Percentiles rank a stretch among this genome's conserved stretches.
Evolutionary conservation across 2,797 vertebrate species (phyloP).

Genomic region (Selene dorsalis): DNA sequence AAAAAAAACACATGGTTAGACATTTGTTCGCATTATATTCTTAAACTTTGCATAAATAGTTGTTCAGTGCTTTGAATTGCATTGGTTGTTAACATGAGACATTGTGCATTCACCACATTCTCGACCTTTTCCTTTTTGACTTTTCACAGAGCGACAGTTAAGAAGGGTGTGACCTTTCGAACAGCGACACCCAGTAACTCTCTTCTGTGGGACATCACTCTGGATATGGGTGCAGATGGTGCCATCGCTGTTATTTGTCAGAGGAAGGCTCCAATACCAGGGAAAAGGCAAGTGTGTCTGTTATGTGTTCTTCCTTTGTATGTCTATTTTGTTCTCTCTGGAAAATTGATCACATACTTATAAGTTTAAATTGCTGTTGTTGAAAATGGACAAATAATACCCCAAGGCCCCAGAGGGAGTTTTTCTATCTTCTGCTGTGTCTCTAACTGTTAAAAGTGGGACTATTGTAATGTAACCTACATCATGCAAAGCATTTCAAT

Average conservation of each 20-base stretch:
- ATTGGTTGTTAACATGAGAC: conserved; percentile 11
- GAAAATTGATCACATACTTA: not conserved
- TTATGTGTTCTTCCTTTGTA: not conserved
- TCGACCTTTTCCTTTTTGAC: conserved; percentile 61
- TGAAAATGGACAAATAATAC: conserved; percentile 34
- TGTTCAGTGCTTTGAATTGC: not conserved
- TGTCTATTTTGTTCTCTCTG: not conserved
- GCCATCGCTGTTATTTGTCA: conserved; percentile 88
- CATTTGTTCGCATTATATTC: conserved; percentile 2
- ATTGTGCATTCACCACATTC: conserved; percentile 32
- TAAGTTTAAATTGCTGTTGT: not conserved
- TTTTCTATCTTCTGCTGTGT: not conserved
- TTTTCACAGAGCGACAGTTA: conserved; percentile 88
- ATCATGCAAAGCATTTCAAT: conserved; percentile 9
- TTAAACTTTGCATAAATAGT: conserved; percentile 14
- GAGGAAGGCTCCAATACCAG: conserved; percentile 82
- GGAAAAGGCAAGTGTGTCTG: conserved; percentile 83
- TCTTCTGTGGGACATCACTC: conserved; percentile 88
- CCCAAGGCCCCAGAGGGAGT: not conserved
- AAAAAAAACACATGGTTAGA: not conserved
- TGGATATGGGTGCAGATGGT: conserved; percentile 82
- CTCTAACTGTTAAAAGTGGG: conserved; percentile 17
- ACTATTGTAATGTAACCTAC: not conserved
- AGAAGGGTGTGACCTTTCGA: conserved; percentile 89
- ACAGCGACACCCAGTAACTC: conserved; percentile 89